Evolutionary conservation across 2,888 invertebrate genomes (phyloP).

Genomic region (Acheta domesticus): DNA sequence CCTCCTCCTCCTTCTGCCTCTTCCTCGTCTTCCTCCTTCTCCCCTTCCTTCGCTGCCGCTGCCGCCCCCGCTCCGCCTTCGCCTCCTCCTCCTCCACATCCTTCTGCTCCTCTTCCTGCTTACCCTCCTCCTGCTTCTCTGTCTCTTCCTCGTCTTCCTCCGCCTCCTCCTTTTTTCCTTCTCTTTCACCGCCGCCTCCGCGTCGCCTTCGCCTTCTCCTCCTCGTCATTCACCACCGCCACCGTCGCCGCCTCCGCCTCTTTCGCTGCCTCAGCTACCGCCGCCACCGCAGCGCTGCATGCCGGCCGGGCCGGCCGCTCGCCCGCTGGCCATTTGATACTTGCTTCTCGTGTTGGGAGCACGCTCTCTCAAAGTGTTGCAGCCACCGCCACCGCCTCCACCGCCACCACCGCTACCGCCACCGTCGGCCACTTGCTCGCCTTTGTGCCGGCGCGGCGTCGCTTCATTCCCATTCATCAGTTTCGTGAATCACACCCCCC

Average conservation of each 20-base stretch:
- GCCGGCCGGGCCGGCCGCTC: neutral
- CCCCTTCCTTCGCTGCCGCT: neutral
- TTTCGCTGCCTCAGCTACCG: too few relatives aligned
- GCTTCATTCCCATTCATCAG: neutral
- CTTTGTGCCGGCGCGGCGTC: neutral
- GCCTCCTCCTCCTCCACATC: neutral
- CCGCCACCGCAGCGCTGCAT: neutral
- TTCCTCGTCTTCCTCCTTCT: conserved; percentile 33
- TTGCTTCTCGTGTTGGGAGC: neutral
- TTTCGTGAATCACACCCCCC: neutral
- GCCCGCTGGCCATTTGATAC: neutral
- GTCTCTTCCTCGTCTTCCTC: neutral
- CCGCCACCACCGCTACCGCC: neutral
- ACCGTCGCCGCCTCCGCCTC: too few relatives aligned
- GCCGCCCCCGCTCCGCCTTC: neutral
- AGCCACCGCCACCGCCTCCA: neutral
- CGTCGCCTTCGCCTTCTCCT: neutral
- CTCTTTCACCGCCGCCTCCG: neutral
- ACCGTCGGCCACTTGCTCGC: neutral
- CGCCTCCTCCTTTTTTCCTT: neutral
- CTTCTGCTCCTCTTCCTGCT: neutral
- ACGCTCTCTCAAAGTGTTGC: neutral
- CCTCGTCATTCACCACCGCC: too few relatives aligned
- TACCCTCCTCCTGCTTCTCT: neutral
- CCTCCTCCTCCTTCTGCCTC: conserved; percentile 21